Conservation (phyloP, 2,888 invertebrate species). For the Cryptus armator region DNA sequence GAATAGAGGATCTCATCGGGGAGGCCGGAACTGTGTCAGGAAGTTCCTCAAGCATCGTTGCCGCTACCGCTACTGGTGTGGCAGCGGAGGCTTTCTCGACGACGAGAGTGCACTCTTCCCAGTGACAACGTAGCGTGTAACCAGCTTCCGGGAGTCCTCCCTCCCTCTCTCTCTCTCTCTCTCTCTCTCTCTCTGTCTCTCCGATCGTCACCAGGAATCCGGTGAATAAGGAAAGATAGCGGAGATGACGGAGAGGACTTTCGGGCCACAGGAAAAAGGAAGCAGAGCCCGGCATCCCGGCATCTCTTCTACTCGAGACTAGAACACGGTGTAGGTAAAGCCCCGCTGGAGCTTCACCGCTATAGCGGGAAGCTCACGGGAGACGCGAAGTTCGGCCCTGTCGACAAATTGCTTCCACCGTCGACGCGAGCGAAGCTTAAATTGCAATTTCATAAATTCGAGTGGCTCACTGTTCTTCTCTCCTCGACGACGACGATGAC, state of each 20-base stretch:
- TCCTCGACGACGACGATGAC: conserved; percentile 38
- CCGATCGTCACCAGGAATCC: conserved; percentile 20
- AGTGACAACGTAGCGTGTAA: conserved; percentile 14
- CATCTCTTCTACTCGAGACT: background rate
- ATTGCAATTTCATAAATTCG: conserved; percentile 81
- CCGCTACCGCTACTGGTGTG: conserved; percentile 14
- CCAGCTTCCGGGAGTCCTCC: background rate
- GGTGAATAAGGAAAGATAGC: background rate
- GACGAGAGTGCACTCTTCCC: conserved; percentile 45
- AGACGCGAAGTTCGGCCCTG: conserved; percentile 28
- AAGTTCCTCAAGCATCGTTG: conserved; percentile 58
- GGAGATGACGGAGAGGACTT: background rate
- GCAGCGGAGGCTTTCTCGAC: conserved; percentile 30
- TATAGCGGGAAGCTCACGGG: conserved; percentile 4
- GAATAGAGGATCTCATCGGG: conserved; percentile 35
- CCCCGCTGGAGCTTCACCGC: conserved; percentile 42
- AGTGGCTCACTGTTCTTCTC: conserved; percentile 60
- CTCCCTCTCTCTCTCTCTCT: background rate
- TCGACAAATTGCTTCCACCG: conserved; percentile 75
- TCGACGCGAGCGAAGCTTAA: conserved; percentile 70
- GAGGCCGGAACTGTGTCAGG: conserved; percentile 45
- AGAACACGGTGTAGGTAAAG: conserved; percentile 33
- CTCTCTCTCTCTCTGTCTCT: conserved; percentile 6
- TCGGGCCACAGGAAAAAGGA: conserved; percentile 55
- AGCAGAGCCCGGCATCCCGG: conserved; percentile 27